Conservation (phyloP, 2,888 invertebrate genomes). For the Rhagonycha fulva region DNA sequence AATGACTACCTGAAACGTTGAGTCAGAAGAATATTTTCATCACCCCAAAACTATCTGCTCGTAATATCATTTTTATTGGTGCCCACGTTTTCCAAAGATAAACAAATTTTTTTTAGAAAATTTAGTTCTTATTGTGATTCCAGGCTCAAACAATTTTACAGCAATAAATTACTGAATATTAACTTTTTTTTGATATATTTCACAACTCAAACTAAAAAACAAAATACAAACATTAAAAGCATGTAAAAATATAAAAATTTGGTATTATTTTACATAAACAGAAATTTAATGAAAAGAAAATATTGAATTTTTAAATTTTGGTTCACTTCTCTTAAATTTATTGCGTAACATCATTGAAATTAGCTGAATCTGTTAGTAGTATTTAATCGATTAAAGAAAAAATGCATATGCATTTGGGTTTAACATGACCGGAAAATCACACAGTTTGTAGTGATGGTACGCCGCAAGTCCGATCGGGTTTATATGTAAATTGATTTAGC, state of each 20-base stretch:
- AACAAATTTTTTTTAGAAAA: background rate
- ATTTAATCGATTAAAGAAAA: slow-evolving; percentile 6
- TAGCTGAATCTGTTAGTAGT: background rate
- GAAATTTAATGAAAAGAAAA: background rate
- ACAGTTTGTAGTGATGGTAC: slow-evolving; percentile 10
- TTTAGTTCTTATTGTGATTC: background rate
- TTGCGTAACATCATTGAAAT: background rate
- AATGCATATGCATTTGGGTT: slow-evolving; percentile 20
- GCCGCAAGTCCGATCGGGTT: slow-evolving; percentile 21
- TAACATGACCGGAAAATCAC: slow-evolving; percentile 13
- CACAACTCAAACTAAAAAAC: background rate
- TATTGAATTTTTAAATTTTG: background rate
- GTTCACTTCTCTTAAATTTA: background rate
- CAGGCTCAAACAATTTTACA: background rate
- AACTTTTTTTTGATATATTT: background rate
- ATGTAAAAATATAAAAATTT: background rate
- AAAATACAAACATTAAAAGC: background rate
- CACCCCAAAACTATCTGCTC: too few relatives aligned
- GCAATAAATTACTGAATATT: background rate
- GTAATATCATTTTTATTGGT: background rate
- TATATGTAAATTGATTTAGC: slow-evolving; percentile 29
- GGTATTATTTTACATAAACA: background rate
- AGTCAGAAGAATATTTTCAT: too few relatives aligned
- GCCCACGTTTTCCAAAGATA: background rate
- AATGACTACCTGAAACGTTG: too few relatives aligned